Conservation (phyloP, 2,113 vertebrate genomes). For the Peromyscus californicus region DNA sequence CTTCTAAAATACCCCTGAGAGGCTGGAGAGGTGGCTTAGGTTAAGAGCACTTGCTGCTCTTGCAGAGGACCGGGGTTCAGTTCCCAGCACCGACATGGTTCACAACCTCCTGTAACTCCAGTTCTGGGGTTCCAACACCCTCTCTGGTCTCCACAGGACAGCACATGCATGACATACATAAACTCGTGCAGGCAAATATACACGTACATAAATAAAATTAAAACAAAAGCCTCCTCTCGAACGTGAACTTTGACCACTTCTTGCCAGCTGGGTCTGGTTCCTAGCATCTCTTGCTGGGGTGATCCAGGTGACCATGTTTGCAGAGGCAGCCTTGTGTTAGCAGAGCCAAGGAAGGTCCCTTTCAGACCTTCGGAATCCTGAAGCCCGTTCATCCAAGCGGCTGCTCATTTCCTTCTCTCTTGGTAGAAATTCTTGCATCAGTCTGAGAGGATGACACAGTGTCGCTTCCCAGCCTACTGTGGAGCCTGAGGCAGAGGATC, state of each 20-base stretch:
- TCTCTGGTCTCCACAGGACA: not conserved
- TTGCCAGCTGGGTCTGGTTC: not conserved
- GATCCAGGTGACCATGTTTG: not conserved
- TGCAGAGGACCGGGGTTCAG: not conserved
- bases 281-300: not conserved
- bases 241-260: not conserved
- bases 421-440: not conserved
- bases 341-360: not conserved
- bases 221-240: not conserved
- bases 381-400: rapidly evolving
- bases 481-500: not conserved
- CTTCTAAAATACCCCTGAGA: not conserved
- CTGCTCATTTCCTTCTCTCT: not conserved
- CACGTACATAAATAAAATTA: not conserved
- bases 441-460: not conserved
- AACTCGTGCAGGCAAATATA: not conserved
- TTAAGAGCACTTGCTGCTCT: not conserved
- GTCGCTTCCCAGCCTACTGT: not conserved
- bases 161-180: not conserved
- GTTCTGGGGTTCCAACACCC: not conserved
- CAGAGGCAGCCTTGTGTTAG: not conserved
- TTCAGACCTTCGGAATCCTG: not conserved
- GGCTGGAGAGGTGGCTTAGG: not conserved
- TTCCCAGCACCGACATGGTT: not conserved
- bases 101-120: not conserved